These are phyloP conservation scores for Lutraria rhynchaena DNA, from an alignment of 1,140 invertebrate genomes.

Conservation along the genomic window DNA sequence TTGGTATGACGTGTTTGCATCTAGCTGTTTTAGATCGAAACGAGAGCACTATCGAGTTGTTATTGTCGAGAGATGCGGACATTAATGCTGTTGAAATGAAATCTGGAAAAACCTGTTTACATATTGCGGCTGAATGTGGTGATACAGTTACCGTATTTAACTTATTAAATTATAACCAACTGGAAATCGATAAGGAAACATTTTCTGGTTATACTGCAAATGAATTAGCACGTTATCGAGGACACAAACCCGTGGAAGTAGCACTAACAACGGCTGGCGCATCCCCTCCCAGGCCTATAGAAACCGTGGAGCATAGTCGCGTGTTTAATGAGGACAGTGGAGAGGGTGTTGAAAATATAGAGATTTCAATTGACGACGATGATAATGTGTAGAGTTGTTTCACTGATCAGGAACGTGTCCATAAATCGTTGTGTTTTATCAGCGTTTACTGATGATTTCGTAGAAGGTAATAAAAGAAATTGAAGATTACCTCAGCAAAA, in stretches of 20 bases:
- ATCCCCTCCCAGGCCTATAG: neutral
- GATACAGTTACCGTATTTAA: conserved; percentile 40
- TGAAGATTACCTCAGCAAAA: too few relatives aligned
- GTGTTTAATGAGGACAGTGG: too few relatives aligned
- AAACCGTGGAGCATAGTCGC: neutral
- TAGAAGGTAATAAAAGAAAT: too few relatives aligned
- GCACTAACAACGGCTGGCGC: conserved; percentile 57
- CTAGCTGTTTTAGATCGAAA: conserved; percentile 46
- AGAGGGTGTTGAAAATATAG: too few relatives aligned
- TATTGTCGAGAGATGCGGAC: conserved; percentile 78
- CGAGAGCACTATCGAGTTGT: conserved; percentile 20
- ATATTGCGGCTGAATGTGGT: conserved; percentile 62
- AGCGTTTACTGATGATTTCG: too few relatives aligned
- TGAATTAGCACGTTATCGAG: conserved; percentile 58
- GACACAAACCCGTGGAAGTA: conserved; percentile 41
- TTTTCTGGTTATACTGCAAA: conserved; percentile 58
- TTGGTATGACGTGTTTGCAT: conserved; percentile 88
- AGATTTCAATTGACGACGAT: too few relatives aligned
- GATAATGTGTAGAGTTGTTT: too few relatives aligned
- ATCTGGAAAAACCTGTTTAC: conserved; percentile 66
- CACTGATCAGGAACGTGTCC: too few relatives aligned
- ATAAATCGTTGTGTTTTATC: too few relatives aligned
- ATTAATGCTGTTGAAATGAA: conserved; percentile 85
- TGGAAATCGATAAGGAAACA: conserved; percentile 51
- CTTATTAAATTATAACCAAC: conserved; percentile 40